Evolutionary conservation across 1,140 invertebrate genomes (phyloP).

Genomic region (Copidosoma floridanum): DNA sequence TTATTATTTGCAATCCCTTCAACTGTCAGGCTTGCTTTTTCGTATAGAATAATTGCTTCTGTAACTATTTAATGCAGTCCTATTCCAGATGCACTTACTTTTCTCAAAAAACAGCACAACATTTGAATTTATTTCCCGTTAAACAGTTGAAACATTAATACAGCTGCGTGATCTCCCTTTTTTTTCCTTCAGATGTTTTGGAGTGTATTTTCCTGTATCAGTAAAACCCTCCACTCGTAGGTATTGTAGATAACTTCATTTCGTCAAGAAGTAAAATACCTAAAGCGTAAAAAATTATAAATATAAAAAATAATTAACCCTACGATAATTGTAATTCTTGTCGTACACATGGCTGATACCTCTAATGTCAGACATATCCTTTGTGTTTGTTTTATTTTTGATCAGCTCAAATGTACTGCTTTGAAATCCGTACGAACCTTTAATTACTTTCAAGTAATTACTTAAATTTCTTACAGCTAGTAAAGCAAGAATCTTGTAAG

Average conservation of each 20-base stretch:
- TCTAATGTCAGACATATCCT: no score
- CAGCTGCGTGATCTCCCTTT: conserved; percentile 32
- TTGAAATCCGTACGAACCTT: no score
- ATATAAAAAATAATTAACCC: not conserved
- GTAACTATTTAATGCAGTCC: conserved; percentile 29
- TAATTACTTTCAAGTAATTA: no score
- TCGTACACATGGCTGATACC: no score
- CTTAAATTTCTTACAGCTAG: no score
- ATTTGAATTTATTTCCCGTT: conserved; percentile 29
- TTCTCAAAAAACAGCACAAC: conserved; percentile 33
- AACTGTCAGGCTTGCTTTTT: conserved; percentile 18
- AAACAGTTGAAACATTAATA: conserved; percentile 33
- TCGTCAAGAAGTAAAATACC: not conserved
- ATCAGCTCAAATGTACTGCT: no score
- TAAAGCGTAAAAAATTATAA: not conserved
- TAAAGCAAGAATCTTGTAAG: no score
- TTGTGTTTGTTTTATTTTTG: no score
- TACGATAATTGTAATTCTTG: not conserved
- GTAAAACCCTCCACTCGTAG: conserved; percentile 7
- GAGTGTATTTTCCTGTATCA: conserved; percentile 18
- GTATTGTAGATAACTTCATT: not conserved
- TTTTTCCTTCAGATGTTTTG: conserved; percentile 12
- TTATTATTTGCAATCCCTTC: conserved; percentile 22
- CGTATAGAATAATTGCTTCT: conserved; percentile 19
- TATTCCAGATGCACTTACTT: conserved; percentile 24